A percentile compares a stretch with the other conserved stretches of the same genome.
Evolutionary conservation across 92 coral and sea anemone genomes (phyloP).

Genomic region (Plumapathes pennacea): DNA sequence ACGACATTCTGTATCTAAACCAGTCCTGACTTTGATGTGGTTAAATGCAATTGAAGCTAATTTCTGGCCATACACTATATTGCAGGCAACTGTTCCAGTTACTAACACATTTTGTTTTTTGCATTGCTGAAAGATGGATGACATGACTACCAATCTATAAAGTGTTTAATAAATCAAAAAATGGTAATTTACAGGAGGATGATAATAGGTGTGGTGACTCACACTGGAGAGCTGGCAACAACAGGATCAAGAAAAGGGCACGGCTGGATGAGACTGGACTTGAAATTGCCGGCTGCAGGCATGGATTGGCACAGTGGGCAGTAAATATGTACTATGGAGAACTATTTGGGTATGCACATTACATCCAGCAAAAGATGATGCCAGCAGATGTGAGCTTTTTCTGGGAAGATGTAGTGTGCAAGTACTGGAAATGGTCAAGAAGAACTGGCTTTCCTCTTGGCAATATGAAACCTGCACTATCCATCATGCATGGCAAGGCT

Average conservation of each 20-base stretch:
- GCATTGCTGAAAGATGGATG: too few species aligned
- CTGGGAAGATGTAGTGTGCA: conserved; percentile 73
- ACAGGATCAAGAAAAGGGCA: neutral
- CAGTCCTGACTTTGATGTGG: too few species aligned
- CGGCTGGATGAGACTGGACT: conserved; percentile 24
- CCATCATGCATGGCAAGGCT: conserved; percentile 72
- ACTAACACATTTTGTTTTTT: too few species aligned
- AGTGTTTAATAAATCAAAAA: too few species aligned
- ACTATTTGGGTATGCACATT: conserved; percentile 66
- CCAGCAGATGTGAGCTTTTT: conserved; percentile 47
- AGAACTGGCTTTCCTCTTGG: conserved; percentile 16
- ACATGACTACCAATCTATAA: too few species aligned
- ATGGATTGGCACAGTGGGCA: conserved; percentile 40
- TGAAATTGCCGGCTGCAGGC: conserved; percentile 47
- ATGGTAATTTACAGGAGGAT: neutral
- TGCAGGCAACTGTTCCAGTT: too few species aligned
- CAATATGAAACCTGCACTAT: conserved; percentile 65
- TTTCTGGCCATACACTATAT: too few species aligned
- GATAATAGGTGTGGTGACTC: conserved; percentile 21
- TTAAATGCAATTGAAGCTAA: too few species aligned
- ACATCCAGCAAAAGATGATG: conserved; percentile 16
- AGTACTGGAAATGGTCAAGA: conserved; percentile 71
- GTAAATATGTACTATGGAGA: conserved; percentile 59
- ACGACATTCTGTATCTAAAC: too few species aligned
- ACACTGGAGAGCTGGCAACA: conserved; percentile 9